These are phyloP conservation scores for Caenorhabditis latens DNA, from an alignment of 1,140 invertebrate species.

Conservation along the genomic window DNA sequence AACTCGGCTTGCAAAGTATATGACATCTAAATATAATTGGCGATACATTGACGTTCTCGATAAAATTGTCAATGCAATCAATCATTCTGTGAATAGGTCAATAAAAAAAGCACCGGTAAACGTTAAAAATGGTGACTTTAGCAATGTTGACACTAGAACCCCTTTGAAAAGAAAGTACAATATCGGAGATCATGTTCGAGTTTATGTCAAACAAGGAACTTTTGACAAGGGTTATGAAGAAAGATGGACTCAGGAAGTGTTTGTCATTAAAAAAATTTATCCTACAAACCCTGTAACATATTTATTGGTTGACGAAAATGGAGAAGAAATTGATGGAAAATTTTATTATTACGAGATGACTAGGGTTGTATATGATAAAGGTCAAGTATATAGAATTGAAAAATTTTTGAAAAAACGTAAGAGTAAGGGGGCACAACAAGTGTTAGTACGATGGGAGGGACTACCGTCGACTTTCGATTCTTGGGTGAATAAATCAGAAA, in stretches of 20 bases:
- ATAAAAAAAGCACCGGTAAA: background rate
- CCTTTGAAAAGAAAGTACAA: background rate
- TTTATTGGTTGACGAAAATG: background rate
- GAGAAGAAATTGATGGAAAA: slow-evolving; percentile 8
- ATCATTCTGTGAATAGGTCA: background rate
- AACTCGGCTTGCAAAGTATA: background rate
- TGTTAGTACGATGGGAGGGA: background rate
- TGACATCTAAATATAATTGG: background rate
- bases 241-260: slow-evolving; percentile 7
- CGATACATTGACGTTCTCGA: background rate
- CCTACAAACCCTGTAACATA: background rate
- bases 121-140: background rate
- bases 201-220: background rate
- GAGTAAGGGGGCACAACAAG: background rate
- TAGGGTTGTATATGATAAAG: background rate
- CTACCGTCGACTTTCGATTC: background rate
- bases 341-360: slow-evolving; percentile 5
- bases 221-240: slow-evolving; percentile 6
- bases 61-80: background rate
- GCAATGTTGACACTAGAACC: background rate
- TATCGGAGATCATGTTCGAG: background rate
- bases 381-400: background rate
- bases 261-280: background rate
- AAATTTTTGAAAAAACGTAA: background rate
- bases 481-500: background rate